A percentile compares a stretch with the other conserved stretches of the same genome.
phyloP scores from a whole-genome alignment of 2,113 vertebrate species.

The Sinocyclocheilus anophthalmus region DNA sequence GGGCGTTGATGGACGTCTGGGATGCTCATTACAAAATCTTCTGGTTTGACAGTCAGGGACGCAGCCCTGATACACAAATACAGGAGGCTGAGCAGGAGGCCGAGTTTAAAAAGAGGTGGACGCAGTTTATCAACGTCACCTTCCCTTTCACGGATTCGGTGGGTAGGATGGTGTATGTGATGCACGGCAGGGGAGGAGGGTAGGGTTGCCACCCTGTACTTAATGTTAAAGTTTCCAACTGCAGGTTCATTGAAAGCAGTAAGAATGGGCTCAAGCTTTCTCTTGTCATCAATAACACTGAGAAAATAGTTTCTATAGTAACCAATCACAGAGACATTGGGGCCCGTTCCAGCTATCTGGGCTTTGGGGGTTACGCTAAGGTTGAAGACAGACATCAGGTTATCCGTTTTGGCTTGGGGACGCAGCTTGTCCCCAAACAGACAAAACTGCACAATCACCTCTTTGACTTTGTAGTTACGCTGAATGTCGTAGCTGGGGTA shows the following conservation, averaged over 20 bases:
- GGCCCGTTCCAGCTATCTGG: slow-evolving; percentile 83
- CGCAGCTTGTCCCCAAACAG: slow-evolving; percentile 76
- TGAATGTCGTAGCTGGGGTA: slow-evolving; percentile 82
- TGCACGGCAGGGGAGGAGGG: too few relatives aligned
- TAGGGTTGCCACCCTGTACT: too few relatives aligned
- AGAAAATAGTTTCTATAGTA: slow-evolving; percentile 83
- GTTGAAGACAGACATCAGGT: slow-evolving; percentile 82
- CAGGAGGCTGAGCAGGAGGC: slow-evolving; percentile 96
- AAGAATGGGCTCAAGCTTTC: slow-evolving; percentile 85
- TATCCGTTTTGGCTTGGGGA: slow-evolving; percentile 85
- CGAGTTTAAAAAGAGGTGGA: slow-evolving; percentile 98
- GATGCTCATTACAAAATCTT: slow-evolving; percentile 99
- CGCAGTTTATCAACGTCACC: slow-evolving; percentile 94
- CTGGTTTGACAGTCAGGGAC: slow-evolving; percentile 90
- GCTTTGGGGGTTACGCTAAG: slow-evolving; percentile 92
- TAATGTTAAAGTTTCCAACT: slow-evolving; percentile 89
- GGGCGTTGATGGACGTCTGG: slow-evolving; percentile 98
- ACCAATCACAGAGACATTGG: slow-evolving; percentile 90
- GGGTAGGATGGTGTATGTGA: slow-evolving; percentile 87
- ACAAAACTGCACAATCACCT: slow-evolving; percentile 64
- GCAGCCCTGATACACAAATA: slow-evolving; percentile 86
- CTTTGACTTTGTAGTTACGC: slow-evolving; percentile 87
- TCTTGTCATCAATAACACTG: slow-evolving; percentile 85
- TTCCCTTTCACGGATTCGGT: slow-evolving; percentile 79
- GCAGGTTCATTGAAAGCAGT: slow-evolving; percentile 83